A percentile compares a stretch with the other conserved stretches of the same genome.
phyloP scores from a whole-genome alignment of 2,113 vertebrate species.

The Pachypanchax playfairii region DNA sequence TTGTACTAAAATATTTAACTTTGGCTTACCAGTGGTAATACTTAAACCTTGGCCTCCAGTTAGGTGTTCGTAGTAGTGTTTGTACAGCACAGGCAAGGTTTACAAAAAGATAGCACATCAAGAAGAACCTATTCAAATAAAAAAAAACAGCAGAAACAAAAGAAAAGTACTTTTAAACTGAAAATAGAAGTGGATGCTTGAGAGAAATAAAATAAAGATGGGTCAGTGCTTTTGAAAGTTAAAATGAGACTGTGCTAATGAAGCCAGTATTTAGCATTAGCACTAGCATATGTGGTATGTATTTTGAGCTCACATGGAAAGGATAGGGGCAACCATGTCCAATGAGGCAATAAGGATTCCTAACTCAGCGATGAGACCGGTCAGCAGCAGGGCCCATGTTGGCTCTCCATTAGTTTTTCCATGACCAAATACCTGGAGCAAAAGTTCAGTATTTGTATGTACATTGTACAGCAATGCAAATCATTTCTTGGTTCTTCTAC shows the following conservation, averaged over 20 bases:
- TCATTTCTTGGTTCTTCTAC: constrained; percentile 5
- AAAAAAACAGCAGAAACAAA: neutral
- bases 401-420: constrained; percentile 95
- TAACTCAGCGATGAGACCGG: constrained; percentile 92
- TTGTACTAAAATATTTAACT: neutral
- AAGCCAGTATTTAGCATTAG: neutral
- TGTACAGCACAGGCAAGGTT: constrained; percentile 98
- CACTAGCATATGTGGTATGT: neutral
- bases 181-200: neutral
- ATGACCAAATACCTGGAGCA: constrained; percentile 90
- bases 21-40: constrained; percentile 95
- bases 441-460: constrained; percentile 2
- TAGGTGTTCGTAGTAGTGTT: constrained; percentile 93
- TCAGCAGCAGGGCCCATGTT: constrained; percentile 94
- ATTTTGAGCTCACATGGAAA: constrained; percentile 90
- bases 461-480: constrained; percentile 51
- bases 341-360: constrained; percentile 98
- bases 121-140: constrained; percentile 88
- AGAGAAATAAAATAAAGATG: neutral
- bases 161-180: too few relatives aligned
- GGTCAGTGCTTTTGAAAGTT: too few relatives aligned
- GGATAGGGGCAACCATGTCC: constrained; percentile 98
- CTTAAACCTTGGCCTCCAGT: constrained; percentile 96
- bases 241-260: neutral
- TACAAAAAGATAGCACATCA: constrained; percentile 99